Base-by-base conservation (phyloP, 2,113 vertebrate species). In the Camarhynchus parvulus region DNA sequence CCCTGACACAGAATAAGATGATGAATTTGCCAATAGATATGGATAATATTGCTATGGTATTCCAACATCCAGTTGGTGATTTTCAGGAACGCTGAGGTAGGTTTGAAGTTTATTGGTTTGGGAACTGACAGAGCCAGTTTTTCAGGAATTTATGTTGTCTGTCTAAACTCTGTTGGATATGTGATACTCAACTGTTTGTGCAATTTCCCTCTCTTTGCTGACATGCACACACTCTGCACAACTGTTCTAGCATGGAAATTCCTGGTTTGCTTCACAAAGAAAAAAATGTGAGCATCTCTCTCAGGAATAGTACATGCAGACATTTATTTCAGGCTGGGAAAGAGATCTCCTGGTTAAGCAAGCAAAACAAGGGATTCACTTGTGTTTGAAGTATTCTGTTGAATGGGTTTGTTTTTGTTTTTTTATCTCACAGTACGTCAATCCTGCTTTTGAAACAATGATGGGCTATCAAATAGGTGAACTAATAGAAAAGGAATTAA, bases 391-490 rank as follows among this genome's bases (percentile, higher is more conserved):
- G 19, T 70, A 55, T 83, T n/a, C 22, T 52, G 61, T 79, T 94
- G 41, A 93, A 87, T 91, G 63, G 49, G 3, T 83, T 83, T 87
- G 41, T 86, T 55, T 55, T 56, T 55, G 5, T 87, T 89, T 94
- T 84, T 91, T 95, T 88, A 53, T 97, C 91, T 89, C 83, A 27
- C 98, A 99, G 99, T 99, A 99, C 39, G 99, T 99, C 95, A 99
- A 99, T 96, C 99, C 99, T 94, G 99, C 99, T 70, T 99, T 99
- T 67, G 99, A 99, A 98, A 98, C 97, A 85, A 98, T 98, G 87
- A 99, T 99, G 99, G 99, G 99, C 96, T 99, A 99, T 97, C 99
- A 99, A 96, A 98, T 98, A 94, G 98, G 98, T 55, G 99, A 99
- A 97, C 97, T 99, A 78, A 98, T 99, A 97, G 99, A 99, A 95